Conservation (phyloP, 2,888 invertebrate species). For the Drosophila monieri region DNA sequence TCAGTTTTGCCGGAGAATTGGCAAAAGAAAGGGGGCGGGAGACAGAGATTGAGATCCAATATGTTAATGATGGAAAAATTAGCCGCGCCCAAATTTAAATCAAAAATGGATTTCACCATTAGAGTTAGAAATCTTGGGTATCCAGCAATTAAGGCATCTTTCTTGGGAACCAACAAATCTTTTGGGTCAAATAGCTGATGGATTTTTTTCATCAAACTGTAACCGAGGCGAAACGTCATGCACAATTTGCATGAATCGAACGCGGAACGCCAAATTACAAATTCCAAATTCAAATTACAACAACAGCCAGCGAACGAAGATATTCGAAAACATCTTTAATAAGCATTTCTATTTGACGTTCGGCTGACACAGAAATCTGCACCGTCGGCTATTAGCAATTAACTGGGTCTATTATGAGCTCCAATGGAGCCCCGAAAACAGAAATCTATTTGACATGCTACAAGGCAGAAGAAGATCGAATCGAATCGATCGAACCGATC, state of each 20-base stretch:
- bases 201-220: slow-evolving; percentile 62
- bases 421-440: slow-evolving; percentile 38
- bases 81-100: slow-evolving; percentile 48
- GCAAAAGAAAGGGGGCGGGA: slow-evolving; percentile 4
- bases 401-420: slow-evolving; percentile 78
- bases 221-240: slow-evolving; percentile 77
- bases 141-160: slow-evolving; percentile 59
- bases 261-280: slow-evolving; percentile 63
- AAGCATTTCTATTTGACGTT: slow-evolving; percentile 65
- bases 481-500: slow-evolving; percentile 77
- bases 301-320: slow-evolving; percentile 22
- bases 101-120: slow-evolving; percentile 44
- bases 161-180: slow-evolving; percentile 60
- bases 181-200: slow-evolving; percentile 68
- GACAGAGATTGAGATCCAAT: slow-evolving; percentile 26
- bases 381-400: slow-evolving; percentile 80
- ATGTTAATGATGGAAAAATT: slow-evolving; percentile 44
- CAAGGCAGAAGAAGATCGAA: slow-evolving; percentile 79
- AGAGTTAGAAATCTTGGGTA: slow-evolving; percentile 39
- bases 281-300: slow-evolving; percentile 39
- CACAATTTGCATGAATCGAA: slow-evolving; percentile 72
- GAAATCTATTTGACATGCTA: slow-evolving; percentile 72
- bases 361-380: slow-evolving; percentile 77
- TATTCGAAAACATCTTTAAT: slow-evolving; percentile 56
- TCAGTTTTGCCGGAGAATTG: slow-evolving; percentile 27